These are phyloP conservation scores for Falco rusticolus DNA, from an alignment of 2,797 vertebrate species.

Conservation along the genomic window DNA sequence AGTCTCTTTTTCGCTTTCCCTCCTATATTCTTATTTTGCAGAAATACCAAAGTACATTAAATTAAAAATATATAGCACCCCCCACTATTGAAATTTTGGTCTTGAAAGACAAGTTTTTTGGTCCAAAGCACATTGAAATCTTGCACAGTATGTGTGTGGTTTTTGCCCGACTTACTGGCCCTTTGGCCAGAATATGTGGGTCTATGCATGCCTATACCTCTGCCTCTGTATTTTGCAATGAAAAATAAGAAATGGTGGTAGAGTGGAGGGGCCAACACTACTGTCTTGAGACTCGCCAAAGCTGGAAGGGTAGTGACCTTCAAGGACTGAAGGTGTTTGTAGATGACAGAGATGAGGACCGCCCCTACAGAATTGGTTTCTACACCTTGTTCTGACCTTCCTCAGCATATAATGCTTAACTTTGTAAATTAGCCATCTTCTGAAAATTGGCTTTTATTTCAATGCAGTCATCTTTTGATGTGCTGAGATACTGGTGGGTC, in stretches of 20 bases:
- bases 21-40: not conserved
- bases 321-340: not conserved
- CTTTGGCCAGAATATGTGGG: not conserved
- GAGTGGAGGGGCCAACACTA: not conserved
- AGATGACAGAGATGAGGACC: not conserved
- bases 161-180: not conserved
- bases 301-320: not conserved
- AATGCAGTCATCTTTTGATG: not conserved
- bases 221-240: not conserved
- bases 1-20: not conserved
- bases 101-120: not conserved
- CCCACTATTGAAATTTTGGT: not conserved
- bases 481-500: not conserved
- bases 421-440: not conserved
- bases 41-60: not conserved
- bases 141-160: rapidly evolving
- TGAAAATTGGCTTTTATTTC: not conserved
- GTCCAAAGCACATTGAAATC: not conserved
- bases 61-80: not conserved
- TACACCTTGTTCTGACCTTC: not conserved
- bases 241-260: not conserved
- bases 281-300: not conserved
- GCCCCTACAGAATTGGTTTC: not conserved
- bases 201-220: not conserved
- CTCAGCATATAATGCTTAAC: not conserved